These are phyloP conservation scores for Percina caprodes DNA, from an alignment of 2,113 vertebrate species.

Conservation along the genomic window DNA sequence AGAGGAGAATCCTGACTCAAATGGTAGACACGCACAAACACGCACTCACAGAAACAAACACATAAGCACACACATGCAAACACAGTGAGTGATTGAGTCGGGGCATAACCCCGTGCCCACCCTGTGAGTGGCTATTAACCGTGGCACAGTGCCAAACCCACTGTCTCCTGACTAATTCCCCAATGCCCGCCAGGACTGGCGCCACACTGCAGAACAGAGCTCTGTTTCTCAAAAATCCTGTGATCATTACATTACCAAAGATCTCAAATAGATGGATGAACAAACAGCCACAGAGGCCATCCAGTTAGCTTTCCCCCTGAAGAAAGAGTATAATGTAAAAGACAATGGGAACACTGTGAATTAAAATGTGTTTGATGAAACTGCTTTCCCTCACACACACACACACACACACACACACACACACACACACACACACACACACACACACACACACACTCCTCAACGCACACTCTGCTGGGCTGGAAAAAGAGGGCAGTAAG, in stretches of 20 bases:
- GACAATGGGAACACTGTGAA: slow-evolving; percentile 54
- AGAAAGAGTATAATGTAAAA: slow-evolving; percentile 49
- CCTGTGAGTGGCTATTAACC: slow-evolving; percentile 81
- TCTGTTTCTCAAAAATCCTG: slow-evolving; percentile 71
- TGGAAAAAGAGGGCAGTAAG: slow-evolving; percentile 71
- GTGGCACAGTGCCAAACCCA: slow-evolving; percentile 87
- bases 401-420: slow-evolving; percentile 46
- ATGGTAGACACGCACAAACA: slow-evolving; percentile 55
- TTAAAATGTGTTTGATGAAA: slow-evolving; percentile 62
- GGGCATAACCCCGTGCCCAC: slow-evolving; percentile 73
- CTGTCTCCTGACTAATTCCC: slow-evolving; percentile 86
- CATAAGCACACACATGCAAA: slow-evolving; percentile 69
- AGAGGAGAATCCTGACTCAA: slow-evolving; percentile 68
- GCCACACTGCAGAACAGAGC: slow-evolving; percentile 75
- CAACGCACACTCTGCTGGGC: slow-evolving; percentile 46
- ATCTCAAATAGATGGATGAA: slow-evolving; percentile 67
- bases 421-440: slow-evolving; percentile 37
- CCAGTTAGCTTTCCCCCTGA: slow-evolving; percentile 37
- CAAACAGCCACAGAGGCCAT: slow-evolving; percentile 43
- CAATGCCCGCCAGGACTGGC: slow-evolving; percentile 79
- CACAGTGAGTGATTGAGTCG: slow-evolving; percentile 74
- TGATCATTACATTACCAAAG: slow-evolving; percentile 72
- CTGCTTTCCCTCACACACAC: slow-evolving; percentile 26
- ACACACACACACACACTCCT: slow-evolving; percentile 44
- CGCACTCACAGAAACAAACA: slow-evolving; percentile 71